A percentile compares a stretch with the other conserved stretches of the same genome.
These are phyloP conservation scores for Drosophila vallismaia DNA, from an alignment of 2,888 invertebrate genomes.

Conservation along the genomic window DNA sequence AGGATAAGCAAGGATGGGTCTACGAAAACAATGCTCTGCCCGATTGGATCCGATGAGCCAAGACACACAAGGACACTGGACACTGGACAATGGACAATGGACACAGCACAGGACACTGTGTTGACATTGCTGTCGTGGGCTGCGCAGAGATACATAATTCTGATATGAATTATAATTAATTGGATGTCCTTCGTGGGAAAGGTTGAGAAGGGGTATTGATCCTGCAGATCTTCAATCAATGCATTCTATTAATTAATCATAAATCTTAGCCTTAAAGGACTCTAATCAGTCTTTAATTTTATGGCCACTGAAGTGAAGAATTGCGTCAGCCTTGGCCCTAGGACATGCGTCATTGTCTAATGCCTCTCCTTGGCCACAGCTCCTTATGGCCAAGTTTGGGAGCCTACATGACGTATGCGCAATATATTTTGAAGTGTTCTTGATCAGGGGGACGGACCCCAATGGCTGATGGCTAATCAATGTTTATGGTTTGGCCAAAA, in stretches of 20 bases:
- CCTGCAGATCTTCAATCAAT: neutral
- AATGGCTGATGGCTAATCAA: conserved; percentile 71
- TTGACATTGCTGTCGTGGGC: conserved; percentile 20
- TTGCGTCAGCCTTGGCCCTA: conserved; percentile 58
- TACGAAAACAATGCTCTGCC: conserved; percentile 62
- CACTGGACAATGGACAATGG: conserved; percentile 23
- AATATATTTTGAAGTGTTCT: conserved; percentile 51
- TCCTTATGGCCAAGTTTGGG: conserved; percentile 38
- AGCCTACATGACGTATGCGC: conserved; percentile 59
- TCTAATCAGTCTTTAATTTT: conserved; percentile 32
- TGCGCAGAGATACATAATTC: conserved; percentile 53
- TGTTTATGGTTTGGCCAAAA: conserved; percentile 50
- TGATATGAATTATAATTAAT: conserved; percentile 68
- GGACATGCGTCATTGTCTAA: conserved; percentile 33
- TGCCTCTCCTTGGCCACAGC: conserved; percentile 23
- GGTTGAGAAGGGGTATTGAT: too few relatives aligned
- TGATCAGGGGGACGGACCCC: too few relatives aligned
- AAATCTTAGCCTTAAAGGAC: neutral
- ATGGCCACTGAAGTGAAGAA: conserved; percentile 1
- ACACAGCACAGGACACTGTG: conserved; percentile 28
- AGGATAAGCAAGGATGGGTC: neutral
- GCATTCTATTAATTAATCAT: neutral
- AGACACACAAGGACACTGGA: conserved; percentile 34
- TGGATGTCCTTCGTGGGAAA: conserved; percentile 19
- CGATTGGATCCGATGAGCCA: conserved; percentile 63